Evolutionary conservation across 2,113 vertebrate genomes (phyloP).

Genomic region (Malurus cyaneus): DNA sequence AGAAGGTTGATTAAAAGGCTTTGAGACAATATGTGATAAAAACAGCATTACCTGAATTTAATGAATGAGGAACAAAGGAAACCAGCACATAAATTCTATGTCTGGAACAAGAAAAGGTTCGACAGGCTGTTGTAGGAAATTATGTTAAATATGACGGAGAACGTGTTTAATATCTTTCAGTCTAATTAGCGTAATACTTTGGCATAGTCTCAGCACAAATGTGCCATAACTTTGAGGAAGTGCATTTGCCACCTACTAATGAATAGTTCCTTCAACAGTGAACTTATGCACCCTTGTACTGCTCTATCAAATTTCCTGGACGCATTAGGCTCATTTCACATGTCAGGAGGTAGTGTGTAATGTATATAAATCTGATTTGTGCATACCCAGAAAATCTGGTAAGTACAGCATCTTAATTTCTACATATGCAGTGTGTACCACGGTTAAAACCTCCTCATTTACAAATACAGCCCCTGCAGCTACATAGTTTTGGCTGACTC

Average conservation of each 20-base stretch:
- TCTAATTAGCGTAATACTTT: constrained; percentile 14
- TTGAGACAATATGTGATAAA: not conserved
- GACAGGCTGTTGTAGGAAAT: not conserved
- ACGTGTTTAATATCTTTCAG: constrained; percentile 1
- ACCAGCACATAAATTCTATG: not conserved
- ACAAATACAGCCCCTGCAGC: not conserved
- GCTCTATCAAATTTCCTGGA: not conserved
- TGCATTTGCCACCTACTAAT: not conserved
- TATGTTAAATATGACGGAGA: constrained; percentile 6
- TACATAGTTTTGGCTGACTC: not conserved
- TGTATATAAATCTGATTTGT: not conserved
- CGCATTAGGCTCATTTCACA: not conserved
- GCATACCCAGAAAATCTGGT: not conserved
- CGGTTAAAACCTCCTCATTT: not conserved
- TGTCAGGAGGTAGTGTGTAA: not conserved
- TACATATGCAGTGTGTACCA: not conserved
- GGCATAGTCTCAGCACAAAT: not conserved
- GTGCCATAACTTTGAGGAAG: not conserved
- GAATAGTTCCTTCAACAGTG: not conserved
- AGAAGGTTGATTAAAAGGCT: not conserved
- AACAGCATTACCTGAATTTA: not conserved
- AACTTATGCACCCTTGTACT: not conserved
- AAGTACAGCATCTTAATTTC: not conserved
- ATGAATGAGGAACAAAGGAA: not conserved
- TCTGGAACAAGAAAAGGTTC: not conserved